Conservation (phyloP, 2,888 invertebrate genomes). For the Thymelicus lineola region DNA sequence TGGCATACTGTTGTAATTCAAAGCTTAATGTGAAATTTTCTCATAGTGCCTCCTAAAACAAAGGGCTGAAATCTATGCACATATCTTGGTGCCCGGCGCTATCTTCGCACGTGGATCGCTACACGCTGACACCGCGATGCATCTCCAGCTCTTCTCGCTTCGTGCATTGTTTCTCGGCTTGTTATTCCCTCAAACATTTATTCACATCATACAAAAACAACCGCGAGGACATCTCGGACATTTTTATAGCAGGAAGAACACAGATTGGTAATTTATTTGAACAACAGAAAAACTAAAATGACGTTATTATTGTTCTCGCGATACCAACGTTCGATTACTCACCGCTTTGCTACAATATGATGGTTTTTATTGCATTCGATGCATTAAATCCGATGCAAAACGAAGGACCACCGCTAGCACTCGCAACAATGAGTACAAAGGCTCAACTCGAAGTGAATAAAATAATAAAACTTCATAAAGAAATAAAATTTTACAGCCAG, state of each 20-base stretch:
- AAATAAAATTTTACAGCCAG: slow-evolving; percentile 72
- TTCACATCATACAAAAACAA: slow-evolving; percentile 44
- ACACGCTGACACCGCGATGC: slow-evolving; percentile 54
- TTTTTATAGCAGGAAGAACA: slow-evolving; percentile 63
- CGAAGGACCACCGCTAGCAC: slow-evolving; percentile 52
- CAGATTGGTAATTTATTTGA: slow-evolving; percentile 52
- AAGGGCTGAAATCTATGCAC: slow-evolving; percentile 62
- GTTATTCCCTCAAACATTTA: slow-evolving; percentile 46
- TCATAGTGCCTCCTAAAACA: slow-evolving; percentile 60
- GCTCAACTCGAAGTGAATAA: slow-evolving; percentile 55
- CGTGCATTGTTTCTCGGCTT: slow-evolving; percentile 45
- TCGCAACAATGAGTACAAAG: slow-evolving; percentile 64
- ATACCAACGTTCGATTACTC: slow-evolving; percentile 66
- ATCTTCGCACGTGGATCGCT: slow-evolving; percentile 76
- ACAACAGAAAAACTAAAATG: slow-evolving; percentile 57
- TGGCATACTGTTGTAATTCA: slow-evolving; percentile 17
- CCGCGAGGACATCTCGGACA: slow-evolving; percentile 44
- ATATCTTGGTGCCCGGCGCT: slow-evolving; percentile 58
- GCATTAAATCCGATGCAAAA: slow-evolving; percentile 48
- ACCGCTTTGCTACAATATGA: slow-evolving; percentile 66
- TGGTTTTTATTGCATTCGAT: slow-evolving; percentile 58
- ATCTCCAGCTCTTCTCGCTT: slow-evolving; percentile 52
- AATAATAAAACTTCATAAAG: slow-evolving; percentile 69
- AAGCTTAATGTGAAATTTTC: slow-evolving; percentile 50
- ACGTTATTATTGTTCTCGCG: slow-evolving; percentile 58